Base-by-base conservation (phyloP, 1,140 invertebrate genomes). In the Apis florea region DNA sequence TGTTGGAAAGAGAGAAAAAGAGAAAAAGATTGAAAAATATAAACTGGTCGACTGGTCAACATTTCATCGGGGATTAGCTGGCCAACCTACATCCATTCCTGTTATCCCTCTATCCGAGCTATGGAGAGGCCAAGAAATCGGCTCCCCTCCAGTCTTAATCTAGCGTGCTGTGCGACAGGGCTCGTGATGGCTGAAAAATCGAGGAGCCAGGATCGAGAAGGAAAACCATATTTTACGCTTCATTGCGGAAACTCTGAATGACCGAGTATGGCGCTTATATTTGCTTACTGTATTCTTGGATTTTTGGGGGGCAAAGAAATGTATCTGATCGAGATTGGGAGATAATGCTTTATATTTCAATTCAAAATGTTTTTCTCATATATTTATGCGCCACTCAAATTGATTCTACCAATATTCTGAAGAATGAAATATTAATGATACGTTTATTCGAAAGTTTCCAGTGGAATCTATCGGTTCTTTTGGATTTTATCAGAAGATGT, bases 21-120 rank as follows among this genome's bases (percentile, higher is more conserved):
- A 61, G 78, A 83, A 51, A 82, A 67, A 73, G 80, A 81, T 71
- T 74, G 76, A 66, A 83, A 84, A 84, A 84, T 84, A 84, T 84
- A 83, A 74, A 74, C 81, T 63, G 73, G 73, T 67, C 71, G 83
- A 82, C 74, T 40, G 82, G 83, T 70, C 74, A 82, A 49, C 83
- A 77, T 84, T 83, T 83, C 74, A 76, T 84, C 31, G 73, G 59
- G 83, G 69, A 76, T 75, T 84, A 84, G 83, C 81, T 26, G 59
- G 81, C 76, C 81, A 82, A 84, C 81, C 82, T 79, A 79, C 83
- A 85, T 85, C 58, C 82, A 70, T 85, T 84, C 70, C 79, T 75
- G 75, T 85, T 85, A 85, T 85, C 83, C 82, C 58, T 12, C 56
- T 64, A 66, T 63, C 83, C 72, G 82, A 84, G 81, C 82, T 49